A percentile compares a stretch with the other conserved stretches of the same genome.
Conservation (phyloP, 2,113 vertebrate species). For the Calypte anna region DNA sequence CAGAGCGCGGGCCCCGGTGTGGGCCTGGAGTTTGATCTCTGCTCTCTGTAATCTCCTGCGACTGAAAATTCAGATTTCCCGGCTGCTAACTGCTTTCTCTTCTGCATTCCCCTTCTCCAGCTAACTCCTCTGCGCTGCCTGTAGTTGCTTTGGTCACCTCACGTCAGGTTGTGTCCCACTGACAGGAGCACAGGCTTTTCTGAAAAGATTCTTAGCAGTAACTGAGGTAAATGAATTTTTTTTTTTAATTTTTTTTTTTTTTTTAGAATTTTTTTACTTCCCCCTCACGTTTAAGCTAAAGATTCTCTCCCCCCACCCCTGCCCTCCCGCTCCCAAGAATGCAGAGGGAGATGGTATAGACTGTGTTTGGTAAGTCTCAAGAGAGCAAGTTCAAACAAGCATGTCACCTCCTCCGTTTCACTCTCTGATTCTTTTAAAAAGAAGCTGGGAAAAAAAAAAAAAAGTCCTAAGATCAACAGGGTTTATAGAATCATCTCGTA, state of each 20-base stretch:
- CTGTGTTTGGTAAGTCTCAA: background rate
- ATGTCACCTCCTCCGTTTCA: conserved; percentile 40
- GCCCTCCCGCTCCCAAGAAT: background rate
- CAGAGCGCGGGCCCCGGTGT: background rate
- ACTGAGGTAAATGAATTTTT: background rate
- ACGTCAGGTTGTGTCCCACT: background rate
- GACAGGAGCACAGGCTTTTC: background rate
- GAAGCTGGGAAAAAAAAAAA: background rate
- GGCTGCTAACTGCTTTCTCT: conserved; percentile 8
- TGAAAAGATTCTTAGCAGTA: conserved; percentile 10
- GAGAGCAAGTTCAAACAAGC: conserved; percentile 53
- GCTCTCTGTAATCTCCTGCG: conserved; percentile 22
- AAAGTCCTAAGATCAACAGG: background rate
- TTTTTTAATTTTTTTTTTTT: background rate
- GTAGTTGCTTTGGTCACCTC: background rate
- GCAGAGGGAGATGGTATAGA: background rate
- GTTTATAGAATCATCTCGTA: background rate
- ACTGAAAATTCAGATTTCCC: conserved; percentile 5
- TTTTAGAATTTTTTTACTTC: background rate
- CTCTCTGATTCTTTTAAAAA: background rate
- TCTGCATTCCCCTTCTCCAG: background rate
- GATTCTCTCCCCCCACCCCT: background rate
- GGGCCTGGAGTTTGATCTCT: conserved; percentile 49
- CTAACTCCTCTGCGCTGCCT: background rate
- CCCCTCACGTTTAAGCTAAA: background rate